These are phyloP conservation scores for Xestia c-nigrum DNA, from an alignment of 2,888 invertebrate genomes.

Conservation along the genomic window DNA sequence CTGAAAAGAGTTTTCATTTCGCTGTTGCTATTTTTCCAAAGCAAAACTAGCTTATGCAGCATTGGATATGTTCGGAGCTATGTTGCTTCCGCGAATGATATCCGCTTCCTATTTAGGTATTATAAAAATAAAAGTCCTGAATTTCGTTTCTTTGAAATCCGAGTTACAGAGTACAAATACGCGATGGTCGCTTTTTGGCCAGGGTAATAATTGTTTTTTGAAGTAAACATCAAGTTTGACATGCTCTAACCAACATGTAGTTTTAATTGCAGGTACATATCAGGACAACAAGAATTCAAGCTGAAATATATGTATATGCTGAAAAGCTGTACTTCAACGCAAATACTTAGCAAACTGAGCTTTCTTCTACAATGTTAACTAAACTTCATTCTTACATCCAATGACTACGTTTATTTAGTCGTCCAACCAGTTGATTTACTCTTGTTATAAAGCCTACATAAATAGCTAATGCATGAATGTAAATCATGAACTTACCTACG, in stretches of 20 bases:
- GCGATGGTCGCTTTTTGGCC: neutral
- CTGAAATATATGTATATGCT: too few species aligned
- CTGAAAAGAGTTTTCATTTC: constrained; percentile 49
- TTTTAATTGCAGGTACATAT: neutral
- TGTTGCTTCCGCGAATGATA: constrained; percentile 20
- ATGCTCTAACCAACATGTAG: neutral
- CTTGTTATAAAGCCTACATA: constrained; percentile 64
- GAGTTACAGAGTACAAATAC: neutral
- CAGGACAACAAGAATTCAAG: neutral
- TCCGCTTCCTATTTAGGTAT: constrained; percentile 27
- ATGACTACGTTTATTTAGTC: constrained; percentile 49
- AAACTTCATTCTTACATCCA: constrained; percentile 38
- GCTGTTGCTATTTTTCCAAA: constrained; percentile 46
- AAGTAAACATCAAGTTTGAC: neutral
- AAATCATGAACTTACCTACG: constrained; percentile 67
- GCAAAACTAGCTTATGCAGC: constrained; percentile 34
- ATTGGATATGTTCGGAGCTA: constrained; percentile 21
- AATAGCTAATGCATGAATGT: constrained; percentile 68
- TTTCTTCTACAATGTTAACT: constrained; percentile 15
- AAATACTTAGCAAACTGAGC: constrained; percentile 1
- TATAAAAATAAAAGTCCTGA: neutral
- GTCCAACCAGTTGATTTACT: constrained; percentile 57
- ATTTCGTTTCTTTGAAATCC: neutral
- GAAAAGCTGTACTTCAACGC: neutral
- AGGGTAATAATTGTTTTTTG: neutral